Conservation (phyloP, 2,888 invertebrate species). For the Acheta domesticus region DNA sequence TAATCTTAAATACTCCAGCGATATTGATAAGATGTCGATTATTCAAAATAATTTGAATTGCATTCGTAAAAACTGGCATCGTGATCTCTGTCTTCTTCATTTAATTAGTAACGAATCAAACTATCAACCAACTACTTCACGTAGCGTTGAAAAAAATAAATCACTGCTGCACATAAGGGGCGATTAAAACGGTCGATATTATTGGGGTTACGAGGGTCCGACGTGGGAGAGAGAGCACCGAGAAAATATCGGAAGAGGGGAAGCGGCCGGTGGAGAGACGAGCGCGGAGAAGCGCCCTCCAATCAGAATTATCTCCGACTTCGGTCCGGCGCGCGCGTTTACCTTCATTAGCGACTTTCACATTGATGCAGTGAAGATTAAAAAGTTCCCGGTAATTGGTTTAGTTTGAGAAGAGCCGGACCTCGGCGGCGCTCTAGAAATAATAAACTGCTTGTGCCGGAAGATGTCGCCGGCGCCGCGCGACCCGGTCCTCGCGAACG, state of each 20-base stretch:
- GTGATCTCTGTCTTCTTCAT: too few relatives aligned
- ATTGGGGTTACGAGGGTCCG: too few relatives aligned
- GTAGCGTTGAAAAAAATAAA: too few relatives aligned
- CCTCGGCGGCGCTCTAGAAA: slow-evolving; percentile 3
- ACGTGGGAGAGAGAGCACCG: background rate
- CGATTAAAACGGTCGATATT: too few relatives aligned
- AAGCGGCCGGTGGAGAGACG: background rate
- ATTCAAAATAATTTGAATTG: too few relatives aligned
- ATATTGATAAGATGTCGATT: too few relatives aligned
- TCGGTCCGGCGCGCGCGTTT: slow-evolving; percentile 1
- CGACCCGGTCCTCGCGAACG: slow-evolving; percentile 5
- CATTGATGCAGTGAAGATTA: slow-evolving; percentile 6
- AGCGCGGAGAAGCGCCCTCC: background rate
- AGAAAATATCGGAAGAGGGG: background rate
- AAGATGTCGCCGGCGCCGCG: background rate
- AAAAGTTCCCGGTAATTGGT: slow-evolving; percentile 18
- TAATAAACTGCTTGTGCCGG: slow-evolving; percentile 7
- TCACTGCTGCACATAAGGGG: too few relatives aligned
- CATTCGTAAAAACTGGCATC: too few relatives aligned
- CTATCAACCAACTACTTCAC: too few relatives aligned
- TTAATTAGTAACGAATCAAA: too few relatives aligned
- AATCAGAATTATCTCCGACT: slow-evolving; percentile 18
- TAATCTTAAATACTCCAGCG: too few relatives aligned
- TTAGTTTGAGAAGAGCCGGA: slow-evolving; percentile 18
- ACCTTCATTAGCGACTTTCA: slow-evolving; percentile 18